A percentile compares a stretch with the other conserved stretches of the same genome.
Conservation (phyloP, 2,888 invertebrate genomes). For the Platycheirus albimanus region DNA sequence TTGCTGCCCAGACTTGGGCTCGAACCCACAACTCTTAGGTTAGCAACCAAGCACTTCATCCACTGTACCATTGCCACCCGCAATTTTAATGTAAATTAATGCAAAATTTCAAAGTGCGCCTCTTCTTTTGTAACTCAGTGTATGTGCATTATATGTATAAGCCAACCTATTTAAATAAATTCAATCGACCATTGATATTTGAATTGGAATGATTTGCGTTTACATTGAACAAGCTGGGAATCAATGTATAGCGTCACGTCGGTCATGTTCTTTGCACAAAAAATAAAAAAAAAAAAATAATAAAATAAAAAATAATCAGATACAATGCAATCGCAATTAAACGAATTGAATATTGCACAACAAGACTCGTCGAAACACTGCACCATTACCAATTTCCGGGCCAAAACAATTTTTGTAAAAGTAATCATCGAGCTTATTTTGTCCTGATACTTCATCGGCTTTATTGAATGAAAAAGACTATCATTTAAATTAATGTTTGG, state of each 20-base stretch:
- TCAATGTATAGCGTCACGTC: not conserved
- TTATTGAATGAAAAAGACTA: conserved; percentile 6
- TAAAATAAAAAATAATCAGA: too few relatives aligned
- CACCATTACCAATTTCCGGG: not conserved
- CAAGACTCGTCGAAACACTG: not conserved
- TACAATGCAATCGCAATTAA: not conserved
- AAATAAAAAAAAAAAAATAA: not conserved
- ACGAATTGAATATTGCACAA: not conserved
- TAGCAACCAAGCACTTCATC: too few relatives aligned
- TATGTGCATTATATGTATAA: too few relatives aligned
- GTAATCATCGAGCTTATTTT: not conserved
- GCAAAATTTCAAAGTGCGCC: too few relatives aligned
- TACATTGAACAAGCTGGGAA: not conserved
- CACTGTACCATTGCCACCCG: too few relatives aligned
- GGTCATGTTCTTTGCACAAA: not conserved
- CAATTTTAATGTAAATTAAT: too few relatives aligned
- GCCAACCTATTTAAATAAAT: too few relatives aligned
- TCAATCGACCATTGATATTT: conserved; percentile 14
- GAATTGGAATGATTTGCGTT: not conserved
- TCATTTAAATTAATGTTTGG: conserved; percentile 20
- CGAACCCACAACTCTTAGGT: too few relatives aligned
- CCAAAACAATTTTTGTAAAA: conserved; percentile 4
- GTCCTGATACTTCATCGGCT: conserved; percentile 12
- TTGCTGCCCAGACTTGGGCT: too few relatives aligned
- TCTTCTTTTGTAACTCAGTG: too few relatives aligned